Conservation (phyloP, 2,888 invertebrate species). For the Hofmannophila pseudospretella region DNA sequence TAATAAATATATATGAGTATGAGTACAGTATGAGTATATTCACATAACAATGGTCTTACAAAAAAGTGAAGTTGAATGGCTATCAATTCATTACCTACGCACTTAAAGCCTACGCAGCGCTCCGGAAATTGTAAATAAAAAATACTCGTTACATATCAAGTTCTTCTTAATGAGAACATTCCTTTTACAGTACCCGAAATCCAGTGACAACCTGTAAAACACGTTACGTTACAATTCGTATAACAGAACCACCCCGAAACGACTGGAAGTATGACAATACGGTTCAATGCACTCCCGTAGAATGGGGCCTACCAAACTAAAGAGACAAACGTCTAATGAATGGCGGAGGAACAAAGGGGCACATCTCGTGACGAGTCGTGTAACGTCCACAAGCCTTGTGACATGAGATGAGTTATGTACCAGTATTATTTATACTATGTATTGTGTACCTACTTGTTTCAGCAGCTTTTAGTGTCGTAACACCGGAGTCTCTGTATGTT, state of each 20-base stretch:
- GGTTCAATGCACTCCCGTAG: conserved; percentile 64
- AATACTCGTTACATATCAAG: not conserved
- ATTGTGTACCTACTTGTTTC: not conserved
- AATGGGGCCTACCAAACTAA: conserved; percentile 59
- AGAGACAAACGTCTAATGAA: conserved; percentile 70
- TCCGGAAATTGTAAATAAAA: too few species aligned
- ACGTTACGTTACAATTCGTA: conserved; percentile 41
- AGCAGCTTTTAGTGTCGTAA: conserved; percentile 1
- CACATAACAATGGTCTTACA: too few species aligned
- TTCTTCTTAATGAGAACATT: conserved; percentile 30
- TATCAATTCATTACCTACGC: too few species aligned
- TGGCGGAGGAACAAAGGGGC: conserved; percentile 64
- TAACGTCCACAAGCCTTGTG: conserved; percentile 40
- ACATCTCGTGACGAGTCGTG: conserved; percentile 35
- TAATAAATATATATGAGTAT: too few species aligned
- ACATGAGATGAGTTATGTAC: conserved; percentile 20
- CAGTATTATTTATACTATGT: too few species aligned
- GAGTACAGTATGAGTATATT: too few species aligned
- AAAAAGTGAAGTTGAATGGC: too few species aligned
- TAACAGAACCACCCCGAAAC: conserved; percentile 26
- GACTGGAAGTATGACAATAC: conserved; percentile 55
- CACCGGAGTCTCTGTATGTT: too few species aligned
- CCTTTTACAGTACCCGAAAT: conserved; percentile 40
- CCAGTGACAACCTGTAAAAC: conserved; percentile 55
- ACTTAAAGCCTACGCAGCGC: too few species aligned